phyloP scores from a whole-genome alignment of 1,140 invertebrate genomes.

The Drosophila cardini region DNA sequence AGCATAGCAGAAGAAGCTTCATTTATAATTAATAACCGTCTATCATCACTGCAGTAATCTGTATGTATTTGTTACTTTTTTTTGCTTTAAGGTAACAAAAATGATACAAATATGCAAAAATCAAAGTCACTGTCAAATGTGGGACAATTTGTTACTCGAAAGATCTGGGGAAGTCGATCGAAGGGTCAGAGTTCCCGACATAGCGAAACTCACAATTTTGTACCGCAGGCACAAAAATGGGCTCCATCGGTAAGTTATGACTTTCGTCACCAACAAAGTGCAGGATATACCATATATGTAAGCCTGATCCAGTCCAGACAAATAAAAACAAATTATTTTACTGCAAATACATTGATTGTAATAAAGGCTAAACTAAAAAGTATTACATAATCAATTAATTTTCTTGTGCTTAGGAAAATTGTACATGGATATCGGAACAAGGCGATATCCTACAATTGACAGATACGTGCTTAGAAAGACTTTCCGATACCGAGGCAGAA shows the following conservation, averaged over 20 bases:
- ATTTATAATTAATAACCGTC: too few species aligned
- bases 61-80: too few species aligned
- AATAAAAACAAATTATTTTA: too few species aligned
- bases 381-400: not conserved
- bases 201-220: slow-evolving; percentile 46
- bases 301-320: not conserved
- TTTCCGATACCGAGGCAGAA: slow-evolving; percentile 92
- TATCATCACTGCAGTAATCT: too few species aligned
- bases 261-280: too few species aligned
- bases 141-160: slow-evolving; percentile 92
- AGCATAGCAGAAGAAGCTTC: too few species aligned
- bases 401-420: slow-evolving; percentile 89
- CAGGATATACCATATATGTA: too few species aligned
- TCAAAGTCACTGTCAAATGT: slow-evolving; percentile 94
- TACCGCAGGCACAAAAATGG: slow-evolving; percentile 84
- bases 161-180: slow-evolving; percentile 92
- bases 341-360: too few species aligned
- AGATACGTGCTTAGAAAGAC: slow-evolving; percentile 89
- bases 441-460: slow-evolving; percentile 91
- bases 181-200: slow-evolving; percentile 90
- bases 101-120: slow-evolving; percentile 90
- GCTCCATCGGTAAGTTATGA: slow-evolving; percentile 90
- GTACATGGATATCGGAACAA: slow-evolving; percentile 91
- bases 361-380: too few species aligned
- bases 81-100: slow-evolving; percentile 48